Conservation (phyloP, 2,113 vertebrate species). For the Alethe diademata region DNA sequence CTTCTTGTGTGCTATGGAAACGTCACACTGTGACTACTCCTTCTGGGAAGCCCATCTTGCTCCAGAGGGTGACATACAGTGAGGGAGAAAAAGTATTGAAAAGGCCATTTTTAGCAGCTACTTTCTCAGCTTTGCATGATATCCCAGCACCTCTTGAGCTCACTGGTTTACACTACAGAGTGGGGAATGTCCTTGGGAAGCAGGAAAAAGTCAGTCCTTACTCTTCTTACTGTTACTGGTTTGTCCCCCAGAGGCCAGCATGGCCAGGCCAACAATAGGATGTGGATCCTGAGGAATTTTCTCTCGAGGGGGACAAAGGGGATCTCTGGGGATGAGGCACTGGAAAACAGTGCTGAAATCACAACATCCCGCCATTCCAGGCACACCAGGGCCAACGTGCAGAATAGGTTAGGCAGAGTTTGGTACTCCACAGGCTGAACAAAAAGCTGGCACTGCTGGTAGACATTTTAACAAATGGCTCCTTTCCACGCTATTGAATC, state of each 20-base stretch:
- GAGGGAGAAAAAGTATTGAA: neutral
- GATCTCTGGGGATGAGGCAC: too few species aligned
- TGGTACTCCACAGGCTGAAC: neutral
- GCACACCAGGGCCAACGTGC: neutral
- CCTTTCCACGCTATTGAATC: neutral
- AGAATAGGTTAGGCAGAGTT: neutral
- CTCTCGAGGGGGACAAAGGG: too few species aligned
- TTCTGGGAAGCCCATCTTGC: neutral
- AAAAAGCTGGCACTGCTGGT: neutral
- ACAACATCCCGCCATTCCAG: too few species aligned
- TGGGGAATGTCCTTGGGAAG: too few species aligned
- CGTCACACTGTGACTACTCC: neutral
- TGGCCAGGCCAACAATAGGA: too few species aligned
- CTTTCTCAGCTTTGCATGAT: neutral
- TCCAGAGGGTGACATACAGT: neutral
- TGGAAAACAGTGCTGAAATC: too few species aligned
- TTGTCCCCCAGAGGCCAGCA: too few species aligned
- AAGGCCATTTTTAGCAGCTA: neutral
- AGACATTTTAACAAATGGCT: neutral
- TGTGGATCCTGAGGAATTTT: too few species aligned
- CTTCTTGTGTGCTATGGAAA: neutral
- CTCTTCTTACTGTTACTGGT: too few species aligned
- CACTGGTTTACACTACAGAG: too few species aligned
- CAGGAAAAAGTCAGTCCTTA: too few species aligned
- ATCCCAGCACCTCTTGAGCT: neutral